phyloP scores from a whole-genome alignment of 2,113 vertebrate genomes.

The Glareola pratincola region DNA sequence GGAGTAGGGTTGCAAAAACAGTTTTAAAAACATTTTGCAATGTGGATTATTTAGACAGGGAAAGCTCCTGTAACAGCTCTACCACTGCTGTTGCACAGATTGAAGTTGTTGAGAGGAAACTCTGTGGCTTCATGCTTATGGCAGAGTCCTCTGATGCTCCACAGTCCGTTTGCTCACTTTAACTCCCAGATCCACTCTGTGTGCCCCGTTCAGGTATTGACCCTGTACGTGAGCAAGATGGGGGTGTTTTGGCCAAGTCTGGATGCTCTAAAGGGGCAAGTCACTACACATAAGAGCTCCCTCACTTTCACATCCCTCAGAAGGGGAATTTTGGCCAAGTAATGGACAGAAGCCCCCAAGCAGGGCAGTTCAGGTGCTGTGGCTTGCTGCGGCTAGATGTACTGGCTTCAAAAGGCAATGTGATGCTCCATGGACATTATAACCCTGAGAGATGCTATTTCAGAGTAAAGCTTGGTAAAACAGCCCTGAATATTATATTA shows the following conservation, averaged over 20 bases:
- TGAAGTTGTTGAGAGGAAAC: fast-evolving
- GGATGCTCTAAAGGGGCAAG: not conserved
- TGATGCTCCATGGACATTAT: not conserved
- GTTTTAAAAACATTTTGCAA: not conserved
- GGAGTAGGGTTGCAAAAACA: not conserved
- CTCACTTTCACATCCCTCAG: not conserved
- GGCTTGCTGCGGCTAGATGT: not conserved
- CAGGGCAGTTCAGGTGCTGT: not conserved
- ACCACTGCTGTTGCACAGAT: fast-evolving
- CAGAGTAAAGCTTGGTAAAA: not conserved
- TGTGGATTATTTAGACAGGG: fast-evolving
- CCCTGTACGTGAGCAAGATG: fast-evolving
- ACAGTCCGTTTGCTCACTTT: not conserved
- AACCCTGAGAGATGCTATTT: not conserved
- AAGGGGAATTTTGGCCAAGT: not conserved
- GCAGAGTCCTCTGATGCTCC: not conserved
- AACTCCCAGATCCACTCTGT: no score
- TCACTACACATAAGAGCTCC: not conserved
- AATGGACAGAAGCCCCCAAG: not conserved
- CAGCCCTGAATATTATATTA: not conserved
- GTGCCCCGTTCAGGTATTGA: fast-evolving
- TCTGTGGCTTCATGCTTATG: no score
- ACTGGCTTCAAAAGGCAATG: not conserved
- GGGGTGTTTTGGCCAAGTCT: not conserved
- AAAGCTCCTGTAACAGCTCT: not conserved